Evolutionary conservation across 2,888 invertebrate genomes (phyloP).

Genomic region (Tholera decimalis): DNA sequence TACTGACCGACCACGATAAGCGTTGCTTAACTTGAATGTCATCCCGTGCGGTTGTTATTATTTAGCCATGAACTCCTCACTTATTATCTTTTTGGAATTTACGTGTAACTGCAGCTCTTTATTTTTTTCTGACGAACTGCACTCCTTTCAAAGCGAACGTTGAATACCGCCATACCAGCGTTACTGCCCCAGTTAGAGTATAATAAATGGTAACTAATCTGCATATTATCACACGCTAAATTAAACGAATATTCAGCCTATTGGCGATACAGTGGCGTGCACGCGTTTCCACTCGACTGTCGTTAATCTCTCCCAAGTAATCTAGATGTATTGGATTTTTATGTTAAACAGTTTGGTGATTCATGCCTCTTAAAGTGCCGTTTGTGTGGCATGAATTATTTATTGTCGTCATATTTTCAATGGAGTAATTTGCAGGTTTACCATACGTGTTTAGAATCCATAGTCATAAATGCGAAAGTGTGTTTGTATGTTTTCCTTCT

Average conservation of each 20-base stretch:
- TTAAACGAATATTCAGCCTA: slow-evolving; percentile 76
- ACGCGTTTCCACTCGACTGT: slow-evolving; percentile 24
- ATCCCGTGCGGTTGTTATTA: no score
- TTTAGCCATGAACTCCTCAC: no score
- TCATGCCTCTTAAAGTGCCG: slow-evolving; percentile 14
- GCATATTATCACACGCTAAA: slow-evolving; percentile 83
- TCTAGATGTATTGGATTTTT: slow-evolving; percentile 51
- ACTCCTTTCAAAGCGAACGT: slow-evolving; percentile 54
- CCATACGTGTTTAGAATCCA: slow-evolving; percentile 18
- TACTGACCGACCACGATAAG: no score
- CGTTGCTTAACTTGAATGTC: no score
- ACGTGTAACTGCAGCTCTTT: no score
- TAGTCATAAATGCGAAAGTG: no score
- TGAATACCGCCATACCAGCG: slow-evolving; percentile 61
- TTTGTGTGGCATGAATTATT: slow-evolving; percentile 37
- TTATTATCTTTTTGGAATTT: no score
- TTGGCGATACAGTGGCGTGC: slow-evolving; percentile 59
- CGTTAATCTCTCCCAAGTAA: slow-evolving; percentile 50
- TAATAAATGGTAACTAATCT: slow-evolving; percentile 80
- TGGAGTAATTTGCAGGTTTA: slow-evolving; percentile 20
- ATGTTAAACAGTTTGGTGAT: slow-evolving; percentile 39
- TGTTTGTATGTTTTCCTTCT: no score
- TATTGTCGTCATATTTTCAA: slow-evolving; percentile 30
- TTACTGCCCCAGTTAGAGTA: slow-evolving; percentile 72
- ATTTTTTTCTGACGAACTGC: no score